Conservation (phyloP, 2,888 invertebrate species). For the Acrobasis repandana region DNA sequence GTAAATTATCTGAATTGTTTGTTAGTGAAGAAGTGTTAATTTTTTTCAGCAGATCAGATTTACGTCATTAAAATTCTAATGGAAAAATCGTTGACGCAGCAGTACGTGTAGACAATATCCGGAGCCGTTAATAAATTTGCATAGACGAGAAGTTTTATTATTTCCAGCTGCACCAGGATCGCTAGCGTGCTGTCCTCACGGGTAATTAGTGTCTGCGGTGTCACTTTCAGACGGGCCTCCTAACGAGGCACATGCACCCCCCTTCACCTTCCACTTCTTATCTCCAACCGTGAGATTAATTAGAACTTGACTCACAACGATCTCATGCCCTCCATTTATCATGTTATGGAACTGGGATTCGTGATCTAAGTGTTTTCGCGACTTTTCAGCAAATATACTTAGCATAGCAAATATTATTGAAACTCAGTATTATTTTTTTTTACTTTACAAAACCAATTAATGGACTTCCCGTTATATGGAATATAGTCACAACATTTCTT, state of each 20-base stretch:
- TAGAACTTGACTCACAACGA: conserved; percentile 50
- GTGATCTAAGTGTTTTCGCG: conserved; percentile 25
- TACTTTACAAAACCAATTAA: too few relatives aligned
- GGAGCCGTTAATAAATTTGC: conserved; percentile 8
- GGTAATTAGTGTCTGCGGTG: conserved; percentile 73
- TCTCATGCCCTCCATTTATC: conserved; percentile 25
- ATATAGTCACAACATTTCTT: too few relatives aligned
- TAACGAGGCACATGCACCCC: conserved; percentile 66
- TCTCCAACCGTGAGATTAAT: conserved; percentile 54
- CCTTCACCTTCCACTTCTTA: conserved; percentile 36
- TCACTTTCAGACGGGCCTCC: conserved; percentile 73
- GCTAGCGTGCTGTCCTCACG: conserved; percentile 55
- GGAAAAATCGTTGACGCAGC: too few relatives aligned
- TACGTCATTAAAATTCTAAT: too few relatives aligned
- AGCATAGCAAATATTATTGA: too few relatives aligned
- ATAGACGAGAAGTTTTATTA: conserved; percentile 25
- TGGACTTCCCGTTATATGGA: too few relatives aligned
- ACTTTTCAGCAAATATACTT: too few relatives aligned
- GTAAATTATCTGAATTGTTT: too few relatives aligned
- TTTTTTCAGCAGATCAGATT: too few relatives aligned
- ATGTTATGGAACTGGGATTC: conserved; percentile 2
- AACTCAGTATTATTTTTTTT: too few relatives aligned
- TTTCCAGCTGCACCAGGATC: conserved; percentile 42
- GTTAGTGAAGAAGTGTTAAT: too few relatives aligned
- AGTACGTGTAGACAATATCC: neutral